Percentiles rank a stretch among this genome's conserved stretches.
phyloP scores from a whole-genome alignment of 2,888 invertebrate species.

The Gibbula magus region DNA sequence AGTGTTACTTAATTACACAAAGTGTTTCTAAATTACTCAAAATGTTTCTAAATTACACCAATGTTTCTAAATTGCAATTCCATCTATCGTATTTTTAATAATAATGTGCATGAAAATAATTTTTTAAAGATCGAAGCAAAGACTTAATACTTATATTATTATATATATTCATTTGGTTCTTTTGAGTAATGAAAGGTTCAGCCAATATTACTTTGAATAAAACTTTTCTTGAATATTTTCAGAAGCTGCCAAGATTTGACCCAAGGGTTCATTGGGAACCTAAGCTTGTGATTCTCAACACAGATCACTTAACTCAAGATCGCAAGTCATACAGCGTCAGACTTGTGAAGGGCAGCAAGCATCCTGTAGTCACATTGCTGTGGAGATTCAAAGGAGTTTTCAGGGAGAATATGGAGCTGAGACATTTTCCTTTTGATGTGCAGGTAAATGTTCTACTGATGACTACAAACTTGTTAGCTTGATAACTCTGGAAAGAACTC shows the following conservation, averaged over 20 bases:
- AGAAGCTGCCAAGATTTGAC: conserved; percentile 39
- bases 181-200: too few relatives aligned
- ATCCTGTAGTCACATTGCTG: conserved; percentile 55
- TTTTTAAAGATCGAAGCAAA: too few relatives aligned
- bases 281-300: conserved; percentile 57
- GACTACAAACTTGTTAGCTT: background rate
- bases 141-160: too few relatives aligned
- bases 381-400: conserved; percentile 65
- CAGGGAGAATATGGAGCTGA: conserved; percentile 61
- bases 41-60: too few relatives aligned
- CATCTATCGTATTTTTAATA: too few relatives aligned
- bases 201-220: background rate
- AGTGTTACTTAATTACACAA: too few relatives aligned
- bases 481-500: too few relatives aligned
- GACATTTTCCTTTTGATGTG: conserved; percentile 69
- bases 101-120: too few relatives aligned
- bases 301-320: conserved; percentile 49
- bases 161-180: too few relatives aligned
- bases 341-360: conserved; percentile 51
- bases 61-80: too few relatives aligned
- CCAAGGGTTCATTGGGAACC: conserved; percentile 57
- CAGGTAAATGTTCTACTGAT: conserved; percentile 48
- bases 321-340: conserved; percentile 49
- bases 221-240: background rate
- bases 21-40: too few relatives aligned